Evolutionary conservation across 2,888 invertebrate genomes (phyloP), one percentile per base, ranked within the genome.

Genomic region (Siphonodentalium dalli): DNA sequence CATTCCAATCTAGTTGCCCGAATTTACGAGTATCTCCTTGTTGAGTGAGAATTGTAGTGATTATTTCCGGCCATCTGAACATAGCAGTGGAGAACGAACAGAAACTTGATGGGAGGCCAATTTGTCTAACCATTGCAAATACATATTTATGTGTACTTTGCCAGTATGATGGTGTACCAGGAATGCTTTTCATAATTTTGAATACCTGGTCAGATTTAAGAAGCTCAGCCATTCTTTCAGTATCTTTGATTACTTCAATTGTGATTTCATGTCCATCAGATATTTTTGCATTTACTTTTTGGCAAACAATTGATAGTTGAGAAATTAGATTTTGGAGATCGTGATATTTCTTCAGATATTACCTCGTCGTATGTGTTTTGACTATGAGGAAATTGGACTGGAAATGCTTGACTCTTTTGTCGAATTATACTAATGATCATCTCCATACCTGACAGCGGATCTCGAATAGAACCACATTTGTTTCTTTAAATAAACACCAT

Each of bases 261-360:
- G 52, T 57, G 1, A 57, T 33, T 28, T 3, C 26, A 18, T 54
- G 21, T 9, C 43, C 48, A 21, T 26, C 21, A 11, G 24, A 28
- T 23, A 21, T 13, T 28, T 27, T 37, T n/a, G n/a, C 8, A n/a
- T 27, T 28, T n/a, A 47, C 21, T 45, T 60, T 60, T 6, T 56
- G 39, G 3, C 53, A n/a, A 8, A 49, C 38, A 29, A 56, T 56
- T 13, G 43, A 48, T 13, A 48, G 37, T 26, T 38, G 40, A 21
- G 40, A 45, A 24, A 50, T 45, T 2, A 54, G 42, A 18, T 46
- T 24, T 3, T 54, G 31, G 23, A 58, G 27, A 40, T 58, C 58
- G n/a, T n/a, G n/a, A n/a, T n/a, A n/a, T n/a, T n/a, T n/a, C n/a
- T n/a, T n/a, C n/a, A n/a, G n/a, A n/a, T n/a, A n/a, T n/a, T n/a